phyloP scores from a whole-genome alignment of 1,140 invertebrate genomes.

The Propsilocerus akamusi region DNA sequence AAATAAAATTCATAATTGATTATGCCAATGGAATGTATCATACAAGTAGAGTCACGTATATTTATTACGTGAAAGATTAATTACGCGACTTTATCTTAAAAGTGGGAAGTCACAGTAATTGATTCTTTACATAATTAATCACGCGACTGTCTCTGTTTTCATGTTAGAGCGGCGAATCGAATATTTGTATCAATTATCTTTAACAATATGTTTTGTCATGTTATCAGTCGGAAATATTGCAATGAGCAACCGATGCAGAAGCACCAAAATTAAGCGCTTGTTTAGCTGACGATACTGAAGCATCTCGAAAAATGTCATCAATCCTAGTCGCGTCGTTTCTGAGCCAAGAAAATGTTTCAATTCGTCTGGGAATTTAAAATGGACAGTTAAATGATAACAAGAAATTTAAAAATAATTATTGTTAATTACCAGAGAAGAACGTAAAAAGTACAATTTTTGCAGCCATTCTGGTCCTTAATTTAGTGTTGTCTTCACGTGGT shows the following conservation, averaged over 20 bases:
- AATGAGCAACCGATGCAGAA: constrained; percentile 63
- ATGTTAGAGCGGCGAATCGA: too few species aligned
- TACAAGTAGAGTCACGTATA: too few species aligned
- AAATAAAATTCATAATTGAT: too few species aligned
- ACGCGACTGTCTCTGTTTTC: too few species aligned
- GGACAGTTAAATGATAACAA: not conserved
- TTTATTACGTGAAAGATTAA: too few species aligned
- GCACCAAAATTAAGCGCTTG: constrained; percentile 66
- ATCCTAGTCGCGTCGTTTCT: constrained; percentile 70
- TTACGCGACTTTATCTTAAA: too few species aligned
- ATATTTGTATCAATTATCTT: constrained; percentile 19
- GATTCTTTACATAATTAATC: too few species aligned
- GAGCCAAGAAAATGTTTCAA: constrained; percentile 79
- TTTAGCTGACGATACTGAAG: constrained; percentile 76
- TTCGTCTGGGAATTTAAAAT: constrained; percentile 45
- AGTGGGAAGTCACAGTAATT: too few species aligned
- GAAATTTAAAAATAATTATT: not conserved
- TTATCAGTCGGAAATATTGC: constrained; percentile 58
- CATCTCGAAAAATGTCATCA: constrained; percentile 74
- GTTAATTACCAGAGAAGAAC: constrained; percentile 2
- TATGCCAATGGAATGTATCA: too few species aligned
- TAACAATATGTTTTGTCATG: constrained; percentile 31
- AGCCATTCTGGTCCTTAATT: constrained; percentile 61
- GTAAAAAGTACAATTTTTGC: constrained; percentile 51
- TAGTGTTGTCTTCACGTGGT: constrained; percentile 44